Base-by-base conservation (phyloP, 1,140 invertebrate genomes). In the Drosophila nigromelanica region DNA sequence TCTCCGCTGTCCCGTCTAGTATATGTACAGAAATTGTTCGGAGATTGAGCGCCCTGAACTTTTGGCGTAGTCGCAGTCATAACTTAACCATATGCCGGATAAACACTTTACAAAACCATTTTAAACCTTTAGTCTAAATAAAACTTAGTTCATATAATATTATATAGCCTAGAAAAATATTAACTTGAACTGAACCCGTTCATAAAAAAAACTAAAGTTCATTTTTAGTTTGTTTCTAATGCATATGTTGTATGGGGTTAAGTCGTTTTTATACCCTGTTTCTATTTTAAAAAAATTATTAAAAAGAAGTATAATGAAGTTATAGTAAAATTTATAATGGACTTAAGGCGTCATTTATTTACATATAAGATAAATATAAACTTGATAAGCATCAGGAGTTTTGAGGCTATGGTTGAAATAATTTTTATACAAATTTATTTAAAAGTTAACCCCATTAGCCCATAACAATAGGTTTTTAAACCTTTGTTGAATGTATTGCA, bases 81-180 rank as follows among this genome's bases (percentile, higher is more conserved):
- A 66, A 66, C 52, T 45, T 52, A 79, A 68, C 58, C 72, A 80
- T 66, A 72, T 76, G 63, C 72, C 72, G 72, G 62, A 68, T 40
- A 48, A 68, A 60, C 72, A 74, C 70, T 73, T 43, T 4, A 18
- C 72, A 51, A 10, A 51, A 43, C n/a, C 27, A 35, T 14, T n/a
- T 8, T 39, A 7, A n/a, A 54, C 3, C 51, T 40, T 39, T 54
- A 5, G 6, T 21, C 33, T 35, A 21, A 40, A 35, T 51, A 11
- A 11, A 33, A 33, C 48, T n/a, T 4, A 30, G 48, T 48, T 48
- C 47, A 7, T 12, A 50, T n/a, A 30, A 50, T 6, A n/a, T 48
- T 14, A 30, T 30, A 14, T 11, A n/a, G 21, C n/a, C 21, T 14
- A 15, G 3, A 21, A 8, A 56, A 40, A 27, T 55, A n/a, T 11